Evolutionary conservation across 2,797 vertebrate genomes (phyloP).

Genomic region (Varecia variegata): DNA sequence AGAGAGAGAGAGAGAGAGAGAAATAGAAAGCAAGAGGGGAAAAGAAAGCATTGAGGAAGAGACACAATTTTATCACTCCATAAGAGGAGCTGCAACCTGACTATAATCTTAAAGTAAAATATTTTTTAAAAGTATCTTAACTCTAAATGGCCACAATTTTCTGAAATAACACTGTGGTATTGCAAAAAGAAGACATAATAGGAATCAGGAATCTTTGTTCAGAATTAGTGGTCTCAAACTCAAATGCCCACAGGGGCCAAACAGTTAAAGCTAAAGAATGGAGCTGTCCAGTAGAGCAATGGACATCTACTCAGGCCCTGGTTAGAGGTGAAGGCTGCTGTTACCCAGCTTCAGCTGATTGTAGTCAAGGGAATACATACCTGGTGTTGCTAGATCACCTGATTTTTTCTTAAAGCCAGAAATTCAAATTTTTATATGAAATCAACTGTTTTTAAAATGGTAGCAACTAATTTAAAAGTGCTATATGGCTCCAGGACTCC

Average conservation of each 20-base stretch:
- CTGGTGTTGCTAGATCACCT: not conserved
- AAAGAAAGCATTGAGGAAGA: not conserved
- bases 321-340: not conserved
- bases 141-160: constrained; percentile 1
- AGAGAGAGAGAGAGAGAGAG: not conserved
- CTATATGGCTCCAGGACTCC: not conserved
- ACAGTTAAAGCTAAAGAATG: not conserved
- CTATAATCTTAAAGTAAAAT: not conserved
- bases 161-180: not conserved
- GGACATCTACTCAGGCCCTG: not conserved
- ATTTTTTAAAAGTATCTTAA: not conserved
- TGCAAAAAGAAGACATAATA: not conserved
- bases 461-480: constrained; percentile 1
- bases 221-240: not conserved
- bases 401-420: not conserved
- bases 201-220: constrained; percentile 9
- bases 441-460: not conserved
- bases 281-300: fast-evolving
- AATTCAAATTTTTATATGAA: constrained; percentile 12
- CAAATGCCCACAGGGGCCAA: not conserved
- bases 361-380: not conserved
- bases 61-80: not conserved
- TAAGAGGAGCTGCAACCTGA: not conserved
- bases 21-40: not conserved
- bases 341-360: not conserved